phyloP scores from a whole-genome alignment of 2,113 vertebrate genomes.

The Drymodes brunneopygia region DNA sequence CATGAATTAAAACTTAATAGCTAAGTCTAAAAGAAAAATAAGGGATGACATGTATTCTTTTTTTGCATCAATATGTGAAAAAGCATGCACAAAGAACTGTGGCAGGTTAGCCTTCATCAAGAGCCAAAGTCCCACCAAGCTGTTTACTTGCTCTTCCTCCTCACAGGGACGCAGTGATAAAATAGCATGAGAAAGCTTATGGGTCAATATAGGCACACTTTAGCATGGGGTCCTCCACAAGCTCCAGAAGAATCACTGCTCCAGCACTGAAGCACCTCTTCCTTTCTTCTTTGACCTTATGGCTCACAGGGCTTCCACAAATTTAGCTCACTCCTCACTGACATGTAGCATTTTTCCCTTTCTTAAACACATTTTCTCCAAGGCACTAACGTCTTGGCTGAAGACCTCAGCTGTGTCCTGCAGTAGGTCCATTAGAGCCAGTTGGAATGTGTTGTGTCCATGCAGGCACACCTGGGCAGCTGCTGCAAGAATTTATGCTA shows the following conservation, averaged over 20 bases:
- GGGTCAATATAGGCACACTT: neutral
- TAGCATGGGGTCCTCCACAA: neutral
- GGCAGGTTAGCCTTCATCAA: neutral
- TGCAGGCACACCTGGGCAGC: neutral
- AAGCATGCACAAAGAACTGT: neutral
- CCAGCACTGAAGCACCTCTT: neutral
- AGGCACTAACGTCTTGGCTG: neutral
- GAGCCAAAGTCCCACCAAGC: neutral
- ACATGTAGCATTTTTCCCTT: neutral
- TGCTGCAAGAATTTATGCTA: neutral
- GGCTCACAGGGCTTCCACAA: neutral
- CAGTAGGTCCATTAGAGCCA: neutral
- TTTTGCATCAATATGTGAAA: neutral
- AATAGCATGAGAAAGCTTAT: neutral
- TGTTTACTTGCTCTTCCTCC: neutral
- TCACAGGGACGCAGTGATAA: fast-evolving
- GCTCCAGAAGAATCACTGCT: neutral
- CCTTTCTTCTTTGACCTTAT: neutral
- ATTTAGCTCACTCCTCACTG: neutral
- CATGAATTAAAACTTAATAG: neutral
- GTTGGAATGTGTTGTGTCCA: fast-evolving
- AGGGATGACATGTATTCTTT: neutral
- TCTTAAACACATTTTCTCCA: neutral
- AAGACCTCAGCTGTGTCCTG: neutral
- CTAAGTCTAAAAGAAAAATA: neutral